A percentile compares a stretch with the other conserved stretches of the same genome.
phyloP scores from a whole-genome alignment of 2,888 invertebrate genomes.

The Cyaniris semiargus region DNA sequence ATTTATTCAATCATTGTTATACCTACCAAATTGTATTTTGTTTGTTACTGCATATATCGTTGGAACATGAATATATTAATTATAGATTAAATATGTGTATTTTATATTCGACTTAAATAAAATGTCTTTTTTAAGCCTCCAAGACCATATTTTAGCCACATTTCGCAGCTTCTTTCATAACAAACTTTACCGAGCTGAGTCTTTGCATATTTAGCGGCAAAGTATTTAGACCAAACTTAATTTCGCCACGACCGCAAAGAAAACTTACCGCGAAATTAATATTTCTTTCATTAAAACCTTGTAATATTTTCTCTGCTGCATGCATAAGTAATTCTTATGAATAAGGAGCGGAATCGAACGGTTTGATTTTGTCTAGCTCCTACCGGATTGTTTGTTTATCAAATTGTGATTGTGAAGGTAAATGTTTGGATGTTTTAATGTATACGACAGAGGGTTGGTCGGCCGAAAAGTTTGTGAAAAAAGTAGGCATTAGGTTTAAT shows the following conservation, averaged over 20 bases:
- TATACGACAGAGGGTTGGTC: neutral
- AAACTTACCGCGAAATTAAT: conserved; percentile 80
- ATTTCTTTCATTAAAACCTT: conserved; percentile 82
- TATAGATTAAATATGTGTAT: no score
- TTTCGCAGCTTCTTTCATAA: neutral
- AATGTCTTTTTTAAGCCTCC: no score
- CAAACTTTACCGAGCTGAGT: conserved; percentile 23
- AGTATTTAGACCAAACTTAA: conserved; percentile 61
- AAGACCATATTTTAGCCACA: neutral
- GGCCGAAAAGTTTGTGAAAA: neutral
- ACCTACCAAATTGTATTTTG: no score
- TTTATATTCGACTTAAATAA: no score
- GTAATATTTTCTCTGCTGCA: conserved; percentile 81
- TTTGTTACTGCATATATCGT: no score
- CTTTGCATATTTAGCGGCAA: conserved; percentile 35
- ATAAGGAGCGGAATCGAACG: conserved; percentile 63
- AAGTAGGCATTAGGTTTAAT: no score
- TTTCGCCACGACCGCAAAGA: conserved; percentile 67
- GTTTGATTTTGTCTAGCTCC: conserved; percentile 42
- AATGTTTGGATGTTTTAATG: conserved; percentile 44
- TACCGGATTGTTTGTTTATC: conserved; percentile 43
- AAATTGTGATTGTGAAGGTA: conserved; percentile 49
- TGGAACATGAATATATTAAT: no score
- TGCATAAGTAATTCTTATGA: conserved; percentile 81
- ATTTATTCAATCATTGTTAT: no score